Evolutionary conservation across 2,113 vertebrate species (phyloP).

Genomic region (Shinisaurus crocodilurus): DNA sequence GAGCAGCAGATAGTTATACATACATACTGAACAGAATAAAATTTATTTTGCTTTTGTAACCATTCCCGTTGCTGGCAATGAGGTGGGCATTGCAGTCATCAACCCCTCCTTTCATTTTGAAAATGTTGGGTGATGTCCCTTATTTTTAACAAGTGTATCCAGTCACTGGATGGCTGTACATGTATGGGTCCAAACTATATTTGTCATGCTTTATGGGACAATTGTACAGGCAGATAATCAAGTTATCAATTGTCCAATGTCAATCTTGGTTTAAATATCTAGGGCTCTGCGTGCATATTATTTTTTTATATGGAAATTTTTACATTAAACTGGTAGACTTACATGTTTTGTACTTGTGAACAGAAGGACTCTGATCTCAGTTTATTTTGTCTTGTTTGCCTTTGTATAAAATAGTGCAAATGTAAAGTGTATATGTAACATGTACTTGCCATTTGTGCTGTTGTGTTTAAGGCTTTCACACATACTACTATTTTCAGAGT

Average conservation of each 20-base stretch:
- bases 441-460: conserved; percentile 28
- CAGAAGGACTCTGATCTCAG: conserved; percentile 43
- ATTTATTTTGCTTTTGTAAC: conserved; percentile 28
- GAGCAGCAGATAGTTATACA: conserved; percentile 36
- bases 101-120: conserved; percentile 10
- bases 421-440: conserved; percentile 16
- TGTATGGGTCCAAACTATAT: conserved; percentile 18
- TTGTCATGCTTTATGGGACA: conserved; percentile 15
- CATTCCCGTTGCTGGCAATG: conserved; percentile 52
- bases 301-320: conserved; percentile 49
- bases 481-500: conserved; percentile 35
- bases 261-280: conserved; percentile 40
- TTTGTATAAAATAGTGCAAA: conserved; percentile 41
- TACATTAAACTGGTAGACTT: conserved; percentile 37
- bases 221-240: conserved; percentile 15
- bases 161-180: conserved; percentile 28
- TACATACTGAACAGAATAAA: conserved; percentile 46
- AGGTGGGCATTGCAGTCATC: background rate
- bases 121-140: conserved; percentile 32
- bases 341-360: conserved; percentile 37
- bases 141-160: conserved; percentile 58
- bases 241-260: conserved; percentile 8
- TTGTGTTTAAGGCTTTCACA: conserved; percentile 47
- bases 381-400: conserved; percentile 52
- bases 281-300: conserved; percentile 4